Evolutionary conservation across 2,113 vertebrate genomes (phyloP), one percentile per base, ranked within the genome.

Genomic region (Caretta caretta): DNA sequence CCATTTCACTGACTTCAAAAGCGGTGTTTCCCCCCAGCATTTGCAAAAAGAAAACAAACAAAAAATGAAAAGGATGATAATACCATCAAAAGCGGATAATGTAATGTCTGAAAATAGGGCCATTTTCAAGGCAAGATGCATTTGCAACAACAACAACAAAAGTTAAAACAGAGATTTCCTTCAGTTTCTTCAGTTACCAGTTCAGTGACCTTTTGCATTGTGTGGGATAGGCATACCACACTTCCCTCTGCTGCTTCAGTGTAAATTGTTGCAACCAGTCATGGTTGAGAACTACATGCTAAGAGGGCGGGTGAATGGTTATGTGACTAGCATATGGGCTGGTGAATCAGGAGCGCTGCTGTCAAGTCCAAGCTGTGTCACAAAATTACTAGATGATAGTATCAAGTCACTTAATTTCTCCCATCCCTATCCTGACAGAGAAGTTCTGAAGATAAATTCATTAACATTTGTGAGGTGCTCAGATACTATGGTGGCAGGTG

Each of bases 201-300:
- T 16, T 54, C 75, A 84, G 82, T 76, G 75, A 35, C 46, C 89
- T 81, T 80, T 87, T 1, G 93, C 57, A 69, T 56, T 8, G 87
- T 1, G 0, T 86, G 12, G 76, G 35, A 90, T 82, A 84, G 1
- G 1, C 8, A 49, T 35, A 10, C 10, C 87, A 88, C 53, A 31
- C 22, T 46, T 1, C 5, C 83, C 25, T 19, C 3, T 78, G 10
- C 53, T 81, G 35, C 3, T 27, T 88, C 51, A 86, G 5, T 19
- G 90, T 35, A 94, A 89, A 5, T 84, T 89, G 42, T 50, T 83
- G 93, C 35, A 65, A 48, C 24, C 4, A 24, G 10, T n/a, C 38
- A n/a, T 31, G 14, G 59, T 7, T 62, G 59, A 62, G 29, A 62
- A 62, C 29, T 62, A 14, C 27, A 62, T 62, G 27, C 59, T 62